Percentiles rank a stretch among this genome's conserved stretches.
phyloP scores from a whole-genome alignment of 2,797 vertebrate species.

The Tenualosa thibaudeaui region DNA sequence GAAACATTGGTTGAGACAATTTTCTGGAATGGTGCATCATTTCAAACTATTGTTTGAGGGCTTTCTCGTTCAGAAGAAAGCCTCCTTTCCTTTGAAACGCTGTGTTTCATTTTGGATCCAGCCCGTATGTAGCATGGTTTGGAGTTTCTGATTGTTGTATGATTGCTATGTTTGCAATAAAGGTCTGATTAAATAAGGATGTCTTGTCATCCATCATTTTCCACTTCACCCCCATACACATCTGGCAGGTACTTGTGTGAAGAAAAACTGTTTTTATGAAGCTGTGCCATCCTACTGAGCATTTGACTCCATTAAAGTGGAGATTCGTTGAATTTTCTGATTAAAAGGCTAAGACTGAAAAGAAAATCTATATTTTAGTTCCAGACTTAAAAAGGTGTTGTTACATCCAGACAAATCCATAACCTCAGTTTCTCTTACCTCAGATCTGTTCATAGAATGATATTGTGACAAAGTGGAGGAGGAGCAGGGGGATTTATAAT shows the following conservation, averaged over 20 bases:
- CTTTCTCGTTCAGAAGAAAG: not conserved
- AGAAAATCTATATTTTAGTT: conserved; percentile 14
- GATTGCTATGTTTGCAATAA: not conserved
- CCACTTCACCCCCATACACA: not conserved
- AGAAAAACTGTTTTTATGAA: not conserved
- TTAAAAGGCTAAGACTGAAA: not conserved
- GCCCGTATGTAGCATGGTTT: not conserved
- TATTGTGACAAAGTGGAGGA: not conserved
- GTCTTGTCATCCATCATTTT: not conserved
- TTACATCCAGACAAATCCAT: not conserved
- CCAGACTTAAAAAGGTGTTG: not conserved
- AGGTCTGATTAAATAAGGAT: not conserved
- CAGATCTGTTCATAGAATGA: conserved; percentile 42
- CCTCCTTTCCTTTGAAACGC: not conserved
- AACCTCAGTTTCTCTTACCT: not conserved
- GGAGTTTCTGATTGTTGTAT: not conserved
- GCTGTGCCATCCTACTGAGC: not conserved
- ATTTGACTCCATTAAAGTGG: not conserved
- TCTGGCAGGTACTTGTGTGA: not conserved
- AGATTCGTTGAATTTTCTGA: not conserved
- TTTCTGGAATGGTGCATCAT: not conserved
- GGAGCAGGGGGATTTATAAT: conserved; percentile 2
- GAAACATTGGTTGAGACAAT: not conserved
- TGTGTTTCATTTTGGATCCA: not conserved
- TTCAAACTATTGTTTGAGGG: not conserved